A percentile compares a stretch with the other conserved stretches of the same genome.
These are phyloP conservation scores for Zaprionus obscuricornis DNA, from an alignment of 2,888 invertebrate genomes.

Conservation along the genomic window DNA sequence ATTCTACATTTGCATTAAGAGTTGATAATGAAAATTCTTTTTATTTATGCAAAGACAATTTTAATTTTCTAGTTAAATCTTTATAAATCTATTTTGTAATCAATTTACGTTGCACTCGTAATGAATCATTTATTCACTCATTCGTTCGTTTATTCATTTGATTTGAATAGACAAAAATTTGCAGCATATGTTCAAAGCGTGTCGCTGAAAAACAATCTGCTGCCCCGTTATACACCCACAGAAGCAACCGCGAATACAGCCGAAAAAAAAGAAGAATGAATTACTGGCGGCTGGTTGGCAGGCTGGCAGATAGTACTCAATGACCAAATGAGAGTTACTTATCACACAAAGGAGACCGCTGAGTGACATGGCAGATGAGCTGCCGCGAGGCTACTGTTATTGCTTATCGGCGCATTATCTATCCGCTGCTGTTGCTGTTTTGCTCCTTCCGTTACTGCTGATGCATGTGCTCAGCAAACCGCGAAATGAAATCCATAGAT, in stretches of 20 bases:
- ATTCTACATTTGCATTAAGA: too few relatives aligned
- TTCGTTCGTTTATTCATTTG: neutral
- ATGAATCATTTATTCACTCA: too few relatives aligned
- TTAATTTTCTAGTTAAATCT: too few relatives aligned
- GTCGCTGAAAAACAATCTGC: slow-evolving; percentile 21
- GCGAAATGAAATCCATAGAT: slow-evolving; percentile 76
- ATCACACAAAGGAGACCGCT: slow-evolving; percentile 32
- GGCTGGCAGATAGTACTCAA: too few relatives aligned
- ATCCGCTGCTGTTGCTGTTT: slow-evolving; percentile 9
- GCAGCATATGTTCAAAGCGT: slow-evolving; percentile 53
- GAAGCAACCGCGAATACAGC: slow-evolving; percentile 36
- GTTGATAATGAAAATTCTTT: too few relatives aligned
- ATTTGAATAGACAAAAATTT: slow-evolving; percentile 30
- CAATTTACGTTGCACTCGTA: too few relatives aligned
- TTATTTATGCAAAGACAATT: too few relatives aligned
- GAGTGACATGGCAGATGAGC: slow-evolving; percentile 34
- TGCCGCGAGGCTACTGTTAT: slow-evolving; percentile 36
- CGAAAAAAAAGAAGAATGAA: too few relatives aligned
- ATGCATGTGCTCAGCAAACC: slow-evolving; percentile 70
- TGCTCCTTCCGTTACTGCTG: slow-evolving; percentile 9
- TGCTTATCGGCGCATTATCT: slow-evolving; percentile 66
- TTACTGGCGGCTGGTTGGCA: too few relatives aligned
- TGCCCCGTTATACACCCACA: slow-evolving; percentile 28
- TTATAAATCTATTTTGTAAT: too few relatives aligned
- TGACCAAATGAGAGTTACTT: slow-evolving; percentile 54